Evolutionary conservation across 2,888 invertebrate genomes (phyloP), one percentile per base, ranked within the genome.

Genomic region (Subacronicta megacephala): DNA sequence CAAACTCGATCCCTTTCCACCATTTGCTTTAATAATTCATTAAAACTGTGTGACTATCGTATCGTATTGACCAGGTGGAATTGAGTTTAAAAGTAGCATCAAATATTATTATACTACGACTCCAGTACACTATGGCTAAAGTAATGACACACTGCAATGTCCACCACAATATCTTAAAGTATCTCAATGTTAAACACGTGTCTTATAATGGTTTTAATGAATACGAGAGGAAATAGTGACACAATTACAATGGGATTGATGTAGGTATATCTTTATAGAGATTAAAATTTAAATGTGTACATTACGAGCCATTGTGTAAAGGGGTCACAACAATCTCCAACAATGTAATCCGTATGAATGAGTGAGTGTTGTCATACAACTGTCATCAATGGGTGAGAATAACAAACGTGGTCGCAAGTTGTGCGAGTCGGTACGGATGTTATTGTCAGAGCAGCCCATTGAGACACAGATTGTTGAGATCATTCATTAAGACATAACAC

Each of bases 1-100:
- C 46, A 53, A 67, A 26, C 46, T 60, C 54, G 57, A 63, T 45
- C 17, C 43, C 33, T 51, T 29, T 23, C 15, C 31, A 31, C 31
- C 4, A 31, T 31, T n/a, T 5, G n/a, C 5, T 31, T 23, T 6
- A 10, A 26, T 2, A 26, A 10, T 10, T 10, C 26, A 26, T 0
- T n/a, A 26, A 10, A 26, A 26, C 7, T 29, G 12, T 3, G 12
- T 3, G 10, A 12, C 12, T 12, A 4, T 3, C 0, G 0, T 1
- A 12, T 29, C 1, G 7, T 23, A 23, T 23, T 23, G 1, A 9
- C 23, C 23, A 7, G 7, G 17, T 20, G 13, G 18, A 16, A 42
- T 63, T 45, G 55, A 55, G 56, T 37, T 37, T 55, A 23, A 36
- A 42, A 37, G 20, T 26, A 23, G 3, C 3, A 12, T 29, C 7